A percentile compares a stretch with the other conserved stretches of the same genome.
phyloP scores from a whole-genome alignment of 2,888 invertebrate genomes.

The Ormyrus labotus region DNA sequence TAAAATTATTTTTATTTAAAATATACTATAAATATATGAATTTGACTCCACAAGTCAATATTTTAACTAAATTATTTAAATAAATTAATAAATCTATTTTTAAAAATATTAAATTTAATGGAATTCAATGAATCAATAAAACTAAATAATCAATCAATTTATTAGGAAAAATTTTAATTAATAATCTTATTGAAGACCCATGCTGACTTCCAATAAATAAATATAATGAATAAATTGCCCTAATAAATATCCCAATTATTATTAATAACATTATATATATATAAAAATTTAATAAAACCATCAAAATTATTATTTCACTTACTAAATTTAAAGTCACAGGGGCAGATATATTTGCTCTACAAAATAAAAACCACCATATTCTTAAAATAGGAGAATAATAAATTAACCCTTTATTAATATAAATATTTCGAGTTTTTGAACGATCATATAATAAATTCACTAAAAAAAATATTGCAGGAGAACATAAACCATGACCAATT shows the following conservation, averaged over 20 bases:
- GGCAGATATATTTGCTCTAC: too few species aligned
- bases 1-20: conserved; percentile 77
- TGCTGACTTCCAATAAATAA: conserved; percentile 77
- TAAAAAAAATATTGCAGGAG: conserved; percentile 82
- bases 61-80: conserved; percentile 79
- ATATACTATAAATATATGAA: conserved; percentile 73
- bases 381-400: too few species aligned
- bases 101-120: conserved; percentile 81
- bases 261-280: conserved; percentile 76
- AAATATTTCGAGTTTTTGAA: conserved; percentile 79
- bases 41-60: conserved; percentile 83
- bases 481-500: conserved; percentile 82
- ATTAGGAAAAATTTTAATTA: conserved; percentile 63
- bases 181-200: conserved; percentile 74
- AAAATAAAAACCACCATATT: too few species aligned
- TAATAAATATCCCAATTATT: conserved; percentile 79
- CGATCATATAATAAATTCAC: conserved; percentile 82
- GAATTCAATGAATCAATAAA: conserved; percentile 81
- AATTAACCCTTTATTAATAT: conserved; percentile 81
- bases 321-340: too few species aligned
- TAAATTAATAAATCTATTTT: conserved; percentile 75
- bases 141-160: conserved; percentile 78
- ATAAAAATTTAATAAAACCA: conserved; percentile 69
- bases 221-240: conserved; percentile 81
- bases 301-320: too few species aligned